Evolutionary conservation across 1,140 invertebrate species (phyloP), one percentile per base, ranked within the genome.

Genomic region (Hestina assimilis): DNA sequence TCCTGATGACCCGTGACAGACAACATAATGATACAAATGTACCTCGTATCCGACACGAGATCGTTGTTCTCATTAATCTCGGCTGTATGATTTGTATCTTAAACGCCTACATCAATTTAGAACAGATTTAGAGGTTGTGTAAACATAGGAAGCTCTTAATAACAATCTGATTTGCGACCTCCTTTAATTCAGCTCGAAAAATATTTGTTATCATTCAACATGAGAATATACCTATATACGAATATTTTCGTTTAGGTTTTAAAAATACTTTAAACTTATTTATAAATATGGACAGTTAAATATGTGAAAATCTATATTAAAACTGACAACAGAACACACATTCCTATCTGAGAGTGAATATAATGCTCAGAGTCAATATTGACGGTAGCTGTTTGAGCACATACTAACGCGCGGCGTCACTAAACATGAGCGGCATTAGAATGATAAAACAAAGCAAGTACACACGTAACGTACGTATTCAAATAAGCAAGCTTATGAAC

Each of bases 1-100:
- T 73, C 63, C 63, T 72, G 69, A 76, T 75, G 67, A 62, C 43
- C 45, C 45, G 31, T 57, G 54, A 59, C 55, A 41, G 62, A 60
- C 38, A 59, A 59, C 53, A 41, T 56, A 47, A 66, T 46, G 57
- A 40, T 57, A 41, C 52, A 19, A 11, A 28, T 14, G 41, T 54
- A 46, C 12, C 41, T 54, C 42, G 42, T 47, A 28, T 61, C 54
- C 48, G 28, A 38, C 45, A 47, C 20, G 40, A 41, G 41, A 45
- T 54, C 42, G 52, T 54, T 54, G 41, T 54, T 33, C 52, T 43
- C 42, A 38, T 54, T 42, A 26, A 46, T 46, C 52, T 45, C 41
- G 14, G 11, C 23, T 17, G 19, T 12, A 54, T 26, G 51, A 54
- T 45, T 45, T 24, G 19, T 46, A 54, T 35, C 28, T 35, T 38